Percentiles rank a stretch among this genome's conserved stretches.
phyloP scores from a whole-genome alignment of 2,888 invertebrate species.

The Ecdyonurus torrentis region DNA sequence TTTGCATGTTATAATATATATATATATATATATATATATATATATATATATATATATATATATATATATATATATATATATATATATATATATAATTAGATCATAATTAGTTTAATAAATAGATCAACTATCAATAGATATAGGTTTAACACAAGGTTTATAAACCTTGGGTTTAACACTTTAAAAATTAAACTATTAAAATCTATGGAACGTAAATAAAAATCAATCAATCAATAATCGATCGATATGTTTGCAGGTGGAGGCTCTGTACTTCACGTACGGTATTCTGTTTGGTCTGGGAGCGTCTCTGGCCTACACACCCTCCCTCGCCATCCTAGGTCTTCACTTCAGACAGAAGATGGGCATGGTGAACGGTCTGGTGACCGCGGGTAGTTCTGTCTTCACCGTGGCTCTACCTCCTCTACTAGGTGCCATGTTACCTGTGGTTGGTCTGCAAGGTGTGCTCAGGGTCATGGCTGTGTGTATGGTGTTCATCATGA shows the following conservation, averaged over 20 bases:
- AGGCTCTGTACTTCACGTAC: conserved; percentile 67
- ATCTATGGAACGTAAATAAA: neutral
- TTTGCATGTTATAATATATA: neutral
- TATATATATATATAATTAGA: neutral
- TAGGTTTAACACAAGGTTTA: neutral
- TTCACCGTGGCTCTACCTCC: conserved; percentile 71
- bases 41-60: too few species aligned
- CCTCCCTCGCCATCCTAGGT: conserved; percentile 78
- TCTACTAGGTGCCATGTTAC: conserved; percentile 40
- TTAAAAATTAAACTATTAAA: neutral
- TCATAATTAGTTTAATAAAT: too few species aligned
- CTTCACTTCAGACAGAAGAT: conserved; percentile 79
- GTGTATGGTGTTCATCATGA: conserved; percentile 46
- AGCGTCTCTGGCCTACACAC: conserved; percentile 78
- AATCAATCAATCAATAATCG: neutral
- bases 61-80: neutral
- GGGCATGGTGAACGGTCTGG: conserved; percentile 78
- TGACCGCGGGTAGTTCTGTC: conserved; percentile 76
- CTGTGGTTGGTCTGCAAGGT: conserved; percentile 38
- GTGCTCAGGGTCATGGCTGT: conserved; percentile 47
- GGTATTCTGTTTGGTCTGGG: conserved; percentile 42
- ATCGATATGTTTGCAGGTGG: conserved; percentile 29
- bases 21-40: neutral
- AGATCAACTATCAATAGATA: neutral
- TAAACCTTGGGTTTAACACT: neutral